These are phyloP conservation scores for Ochropacha duplaris DNA, from an alignment of 2,888 invertebrate genomes.

Conservation along the genomic window DNA sequence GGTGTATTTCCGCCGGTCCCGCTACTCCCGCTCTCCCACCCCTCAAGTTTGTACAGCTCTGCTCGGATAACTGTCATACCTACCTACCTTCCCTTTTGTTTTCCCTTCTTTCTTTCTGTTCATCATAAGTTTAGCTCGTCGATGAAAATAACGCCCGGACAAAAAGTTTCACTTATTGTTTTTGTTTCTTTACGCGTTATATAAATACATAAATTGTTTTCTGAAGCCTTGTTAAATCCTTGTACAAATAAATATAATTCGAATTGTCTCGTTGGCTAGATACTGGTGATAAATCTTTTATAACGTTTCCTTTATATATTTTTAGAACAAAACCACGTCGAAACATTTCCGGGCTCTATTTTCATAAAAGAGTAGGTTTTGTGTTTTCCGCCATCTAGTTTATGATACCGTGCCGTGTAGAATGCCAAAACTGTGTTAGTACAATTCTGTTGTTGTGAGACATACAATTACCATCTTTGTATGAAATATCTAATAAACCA, in stretches of 20 bases:
- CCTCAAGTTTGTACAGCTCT: slow-evolving; percentile 13
- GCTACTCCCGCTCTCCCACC: too few relatives aligned
- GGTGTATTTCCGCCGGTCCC: slow-evolving; percentile 17
- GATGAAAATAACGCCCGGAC: slow-evolving; percentile 24
- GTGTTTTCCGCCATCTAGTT: slow-evolving; percentile 1
- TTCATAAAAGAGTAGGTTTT: background rate
- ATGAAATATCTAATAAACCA: too few relatives aligned
- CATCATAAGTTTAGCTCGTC: slow-evolving; percentile 19
- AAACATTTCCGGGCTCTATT: background rate
- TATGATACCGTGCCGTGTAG: background rate
- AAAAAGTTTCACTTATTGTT: slow-evolving; percentile 19
- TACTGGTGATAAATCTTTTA: slow-evolving; percentile 3
- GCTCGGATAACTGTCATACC: slow-evolving; percentile 27
- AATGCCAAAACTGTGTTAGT: background rate
- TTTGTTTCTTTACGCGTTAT: too few relatives aligned
- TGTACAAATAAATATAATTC: slow-evolving; percentile 1
- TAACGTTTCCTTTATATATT: slow-evolving; percentile 2
- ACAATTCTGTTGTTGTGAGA: too few relatives aligned
- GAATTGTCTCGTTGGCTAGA: background rate
- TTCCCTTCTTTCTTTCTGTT: slow-evolving; percentile 28
- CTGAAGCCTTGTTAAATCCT: too few relatives aligned
- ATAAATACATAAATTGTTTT: too few relatives aligned
- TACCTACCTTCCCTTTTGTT: slow-evolving; percentile 16
- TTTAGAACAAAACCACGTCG: background rate
- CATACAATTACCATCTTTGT: too few relatives aligned